Conservation (phyloP, 2,113 vertebrate species). For the Pipra filicauda region DNA sequence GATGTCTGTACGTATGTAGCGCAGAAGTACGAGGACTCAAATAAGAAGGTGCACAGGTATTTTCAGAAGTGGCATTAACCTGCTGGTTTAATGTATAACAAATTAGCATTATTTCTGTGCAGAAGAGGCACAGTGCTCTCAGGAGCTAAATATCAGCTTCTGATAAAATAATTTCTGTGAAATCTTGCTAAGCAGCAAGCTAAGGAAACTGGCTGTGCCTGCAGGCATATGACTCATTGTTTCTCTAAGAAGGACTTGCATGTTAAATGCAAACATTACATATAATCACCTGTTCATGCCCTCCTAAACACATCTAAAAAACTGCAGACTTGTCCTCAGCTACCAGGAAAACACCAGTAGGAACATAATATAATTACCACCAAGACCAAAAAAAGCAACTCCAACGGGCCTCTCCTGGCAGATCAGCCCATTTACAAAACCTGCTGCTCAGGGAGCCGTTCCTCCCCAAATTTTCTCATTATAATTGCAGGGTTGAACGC, state of each 20-base stretch:
- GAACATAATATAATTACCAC: background rate
- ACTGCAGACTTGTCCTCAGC: background rate
- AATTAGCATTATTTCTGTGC: background rate
- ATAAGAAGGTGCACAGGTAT: background rate
- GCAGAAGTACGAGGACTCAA: background rate
- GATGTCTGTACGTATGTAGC: background rate
- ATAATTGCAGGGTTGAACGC: background rate
- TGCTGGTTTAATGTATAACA: accelerated
- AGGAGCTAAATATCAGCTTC: background rate
- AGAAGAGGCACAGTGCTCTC: background rate
- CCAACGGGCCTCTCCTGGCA: background rate
- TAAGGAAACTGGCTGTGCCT: background rate
- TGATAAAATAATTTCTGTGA: background rate
- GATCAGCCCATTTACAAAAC: background rate
- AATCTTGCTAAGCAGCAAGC: background rate
- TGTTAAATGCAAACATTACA: background rate
- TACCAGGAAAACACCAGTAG: background rate
- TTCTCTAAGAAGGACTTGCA: background rate
- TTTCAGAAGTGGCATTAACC: background rate
- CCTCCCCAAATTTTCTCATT: background rate
- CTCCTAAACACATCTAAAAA: background rate
- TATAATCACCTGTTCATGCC: background rate
- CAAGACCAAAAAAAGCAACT: background rate
- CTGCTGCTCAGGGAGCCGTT: background rate
- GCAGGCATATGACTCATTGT: background rate